Conservation (phyloP, 2,888 invertebrate species). For the Leuctra nigra region DNA sequence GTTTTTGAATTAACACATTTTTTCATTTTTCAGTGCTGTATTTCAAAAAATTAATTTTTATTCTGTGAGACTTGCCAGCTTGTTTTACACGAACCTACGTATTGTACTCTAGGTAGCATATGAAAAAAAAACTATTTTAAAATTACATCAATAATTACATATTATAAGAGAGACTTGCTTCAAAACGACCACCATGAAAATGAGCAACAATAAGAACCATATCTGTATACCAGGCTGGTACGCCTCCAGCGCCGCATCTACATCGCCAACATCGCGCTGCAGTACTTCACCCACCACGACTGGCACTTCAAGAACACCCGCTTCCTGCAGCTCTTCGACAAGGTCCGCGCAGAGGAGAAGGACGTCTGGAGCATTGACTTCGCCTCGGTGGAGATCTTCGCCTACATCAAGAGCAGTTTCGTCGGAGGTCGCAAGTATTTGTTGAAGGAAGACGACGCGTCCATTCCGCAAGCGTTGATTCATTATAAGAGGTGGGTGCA, state of each 20-base stretch:
- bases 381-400: conserved; percentile 35
- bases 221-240: conserved; percentile 55
- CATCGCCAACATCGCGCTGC: conserved; percentile 61
- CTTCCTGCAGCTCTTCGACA: conserved; percentile 42
- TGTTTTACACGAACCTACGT: no score
- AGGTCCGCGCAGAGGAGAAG: conserved; percentile 45
- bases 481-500: conserved; percentile 50
- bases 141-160: no score
- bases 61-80: no score
- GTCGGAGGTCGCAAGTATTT: conserved; percentile 58
- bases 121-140: no score
- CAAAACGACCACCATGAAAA: no score
- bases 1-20: no score
- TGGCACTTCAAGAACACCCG: conserved; percentile 71
- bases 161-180: no score
- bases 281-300: conserved; percentile 65
- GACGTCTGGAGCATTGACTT: conserved; percentile 54
- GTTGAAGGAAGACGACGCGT: conserved; percentile 56
- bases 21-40: no score
- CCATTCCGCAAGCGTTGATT: conserved; percentile 46
- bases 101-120: no score
- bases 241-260: conserved; percentile 76
- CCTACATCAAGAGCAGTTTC: conserved; percentile 46
- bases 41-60: no score
- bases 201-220: no score